These are phyloP conservation scores for Orthonychiurus folsomi DNA, from an alignment of 2,888 invertebrate genomes.

Conservation along the genomic window DNA sequence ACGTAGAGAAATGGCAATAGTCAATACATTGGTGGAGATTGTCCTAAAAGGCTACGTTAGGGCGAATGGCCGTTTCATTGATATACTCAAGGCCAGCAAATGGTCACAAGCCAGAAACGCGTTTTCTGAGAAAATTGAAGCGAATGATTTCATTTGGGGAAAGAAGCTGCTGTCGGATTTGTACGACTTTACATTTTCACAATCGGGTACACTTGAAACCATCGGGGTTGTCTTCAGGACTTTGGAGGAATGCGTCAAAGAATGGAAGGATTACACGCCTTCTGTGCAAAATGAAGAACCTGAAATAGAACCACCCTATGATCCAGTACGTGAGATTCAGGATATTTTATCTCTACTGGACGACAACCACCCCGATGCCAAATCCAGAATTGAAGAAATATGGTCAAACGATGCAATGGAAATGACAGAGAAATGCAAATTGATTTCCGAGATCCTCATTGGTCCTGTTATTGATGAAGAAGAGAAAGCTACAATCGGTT, in stretches of 20 bases:
- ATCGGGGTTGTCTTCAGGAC: neutral
- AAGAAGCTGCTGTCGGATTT: neutral
- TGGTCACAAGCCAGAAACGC: neutral
- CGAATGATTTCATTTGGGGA: neutral
- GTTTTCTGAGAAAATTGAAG: neutral
- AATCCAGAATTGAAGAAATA: neutral
- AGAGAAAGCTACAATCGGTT: too few species aligned
- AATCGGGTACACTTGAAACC: neutral
- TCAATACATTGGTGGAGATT: too few species aligned
- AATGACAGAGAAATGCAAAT: neutral
- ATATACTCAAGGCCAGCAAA: neutral
- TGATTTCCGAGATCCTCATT: neutral
- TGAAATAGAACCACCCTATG: neutral
- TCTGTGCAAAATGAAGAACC: neutral
- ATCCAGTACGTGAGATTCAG: neutral
- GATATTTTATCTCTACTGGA: neutral
- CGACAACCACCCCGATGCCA: neutral
- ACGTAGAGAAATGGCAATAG: neutral
- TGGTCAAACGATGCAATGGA: neutral
- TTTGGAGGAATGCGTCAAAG: neutral
- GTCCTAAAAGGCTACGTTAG: too few species aligned
- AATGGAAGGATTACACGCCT: neutral
- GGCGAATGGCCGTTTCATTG: neutral
- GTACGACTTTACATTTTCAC: neutral
- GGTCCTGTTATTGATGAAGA: neutral